Evolutionary conservation across 2,113 vertebrate species (phyloP).

Genomic region (Psephotus haematonotus): DNA sequence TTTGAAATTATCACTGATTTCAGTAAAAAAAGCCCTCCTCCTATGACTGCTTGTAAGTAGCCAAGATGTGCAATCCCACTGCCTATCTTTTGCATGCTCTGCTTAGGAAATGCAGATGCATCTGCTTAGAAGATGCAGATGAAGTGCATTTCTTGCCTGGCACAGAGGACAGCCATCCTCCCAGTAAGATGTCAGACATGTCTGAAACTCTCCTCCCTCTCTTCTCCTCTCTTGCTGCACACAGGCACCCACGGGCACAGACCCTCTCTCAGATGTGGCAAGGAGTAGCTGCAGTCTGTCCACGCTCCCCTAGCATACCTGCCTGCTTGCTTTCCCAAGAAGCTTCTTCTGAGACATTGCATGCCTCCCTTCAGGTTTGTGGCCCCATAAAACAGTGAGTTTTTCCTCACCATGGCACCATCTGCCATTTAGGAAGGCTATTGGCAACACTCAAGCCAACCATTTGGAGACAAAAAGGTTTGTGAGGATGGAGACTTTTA

Average conservation of each 20-base stretch:
- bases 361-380: neutral
- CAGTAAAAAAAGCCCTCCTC: neutral
- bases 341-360: neutral
- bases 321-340: neutral
- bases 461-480: neutral
- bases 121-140: neutral
- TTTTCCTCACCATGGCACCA: neutral
- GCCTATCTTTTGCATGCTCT: neutral
- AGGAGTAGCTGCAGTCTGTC: neutral
- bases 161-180: rapidly evolving
- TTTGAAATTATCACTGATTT: neutral
- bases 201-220: neutral
- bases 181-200: neutral
- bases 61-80: neutral
- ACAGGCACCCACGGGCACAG: neutral
- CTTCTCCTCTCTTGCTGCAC: too few species aligned
- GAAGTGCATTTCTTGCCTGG: rapidly evolving
- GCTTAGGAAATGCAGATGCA: neutral
- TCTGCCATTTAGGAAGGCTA: neutral
- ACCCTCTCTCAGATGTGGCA: neutral
- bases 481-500: neutral
- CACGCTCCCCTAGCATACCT: too few species aligned
- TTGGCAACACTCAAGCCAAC: neutral
- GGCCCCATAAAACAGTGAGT: neutral
- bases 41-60: neutral